These are phyloP conservation scores for Arremon aurantiirostris DNA, from an alignment of 2,797 vertebrate species.

Conservation along the genomic window DNA sequence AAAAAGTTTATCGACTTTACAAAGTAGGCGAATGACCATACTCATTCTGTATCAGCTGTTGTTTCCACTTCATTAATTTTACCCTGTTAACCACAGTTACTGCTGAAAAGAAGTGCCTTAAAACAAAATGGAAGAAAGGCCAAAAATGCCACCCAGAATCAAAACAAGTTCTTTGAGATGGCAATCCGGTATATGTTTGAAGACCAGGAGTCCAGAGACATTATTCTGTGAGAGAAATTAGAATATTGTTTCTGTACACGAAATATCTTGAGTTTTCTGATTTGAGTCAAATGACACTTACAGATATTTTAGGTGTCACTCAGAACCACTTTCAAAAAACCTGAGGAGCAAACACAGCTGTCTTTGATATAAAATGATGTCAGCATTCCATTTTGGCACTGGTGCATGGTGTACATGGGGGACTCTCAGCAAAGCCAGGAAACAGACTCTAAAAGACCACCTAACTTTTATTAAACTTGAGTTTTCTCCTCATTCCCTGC, in stretches of 20 bases:
- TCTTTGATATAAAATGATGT: not conserved
- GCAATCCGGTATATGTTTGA: not conserved
- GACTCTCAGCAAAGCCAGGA: not conserved
- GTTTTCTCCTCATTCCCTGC: not conserved
- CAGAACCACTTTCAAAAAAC: not conserved
- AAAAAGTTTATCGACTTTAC: not conserved
- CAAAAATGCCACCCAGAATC: not conserved
- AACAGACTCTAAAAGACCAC: not conserved
- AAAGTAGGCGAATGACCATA: not conserved
- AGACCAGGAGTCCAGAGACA: not conserved
- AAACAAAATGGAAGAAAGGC: not conserved
- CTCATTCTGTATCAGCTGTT: not conserved
- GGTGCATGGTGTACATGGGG: rapidly evolving
- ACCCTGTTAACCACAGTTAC: not conserved
- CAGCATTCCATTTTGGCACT: not conserved
- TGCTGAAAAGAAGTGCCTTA: not conserved
- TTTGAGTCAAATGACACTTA: not conserved
- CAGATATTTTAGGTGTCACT: not conserved
- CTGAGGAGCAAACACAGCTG: not conserved
- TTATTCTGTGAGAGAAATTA: not conserved
- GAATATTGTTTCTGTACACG: not conserved
- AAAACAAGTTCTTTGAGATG: not conserved
- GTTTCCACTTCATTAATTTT: not conserved
- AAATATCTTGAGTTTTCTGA: not conserved
- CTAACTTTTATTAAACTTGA: not conserved